Conservation (phyloP, 2,797 vertebrate species). For the Gambusia yucatana region DNA sequence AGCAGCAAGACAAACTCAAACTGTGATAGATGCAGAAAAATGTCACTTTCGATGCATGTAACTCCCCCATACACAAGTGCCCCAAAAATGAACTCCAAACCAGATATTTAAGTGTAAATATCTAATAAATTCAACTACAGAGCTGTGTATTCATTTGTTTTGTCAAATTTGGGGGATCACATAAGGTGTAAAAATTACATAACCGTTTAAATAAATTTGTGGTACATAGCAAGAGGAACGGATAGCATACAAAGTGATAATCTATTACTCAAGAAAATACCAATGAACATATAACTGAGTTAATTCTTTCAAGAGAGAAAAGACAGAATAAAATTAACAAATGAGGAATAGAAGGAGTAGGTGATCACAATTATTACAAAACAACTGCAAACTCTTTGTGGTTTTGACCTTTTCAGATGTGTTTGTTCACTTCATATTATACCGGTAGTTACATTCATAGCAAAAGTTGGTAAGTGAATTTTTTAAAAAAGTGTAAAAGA, state of each 20-base stretch:
- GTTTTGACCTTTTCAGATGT: neutral
- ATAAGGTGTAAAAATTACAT: neutral
- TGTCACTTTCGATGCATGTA: conserved; percentile 28
- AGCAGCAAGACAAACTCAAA: conserved; percentile 36
- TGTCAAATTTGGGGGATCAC: neutral
- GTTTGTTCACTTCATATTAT: neutral
- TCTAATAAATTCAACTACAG: neutral
- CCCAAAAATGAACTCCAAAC: conserved; percentile 4
- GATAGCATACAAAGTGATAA: neutral
- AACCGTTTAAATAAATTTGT: neutral
- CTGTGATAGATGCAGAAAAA: conserved; percentile 28
- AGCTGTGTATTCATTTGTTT: neutral
- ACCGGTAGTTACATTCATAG: neutral
- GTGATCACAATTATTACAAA: neutral
- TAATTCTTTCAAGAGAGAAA: neutral
- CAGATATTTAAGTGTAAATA: conserved; percentile 4
- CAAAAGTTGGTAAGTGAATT: neutral
- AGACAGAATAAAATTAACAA: neutral
- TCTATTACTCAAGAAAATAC: neutral
- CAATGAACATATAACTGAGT: neutral
- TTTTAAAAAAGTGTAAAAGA: neutral
- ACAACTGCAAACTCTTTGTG: neutral
- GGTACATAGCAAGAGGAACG: too few species aligned
- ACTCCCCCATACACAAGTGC: conserved; percentile 13
- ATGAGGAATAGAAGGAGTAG: neutral